Evolutionary conservation across 2,113 vertebrate species (phyloP).

Genomic region (Cyphomyrus discorhynchus): DNA sequence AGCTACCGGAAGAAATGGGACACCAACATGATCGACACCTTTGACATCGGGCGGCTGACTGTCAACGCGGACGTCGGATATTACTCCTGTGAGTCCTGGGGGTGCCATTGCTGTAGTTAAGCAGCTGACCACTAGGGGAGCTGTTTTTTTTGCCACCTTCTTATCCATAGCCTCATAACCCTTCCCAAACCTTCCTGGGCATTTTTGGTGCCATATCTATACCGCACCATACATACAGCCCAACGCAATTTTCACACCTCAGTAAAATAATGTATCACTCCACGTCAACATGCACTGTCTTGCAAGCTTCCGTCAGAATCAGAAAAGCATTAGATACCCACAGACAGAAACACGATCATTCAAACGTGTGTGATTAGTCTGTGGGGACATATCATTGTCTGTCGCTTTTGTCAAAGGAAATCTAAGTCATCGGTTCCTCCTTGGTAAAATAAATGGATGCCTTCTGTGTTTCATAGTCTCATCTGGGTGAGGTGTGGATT

Average conservation of each 20-base stretch:
- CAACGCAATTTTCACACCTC: not conserved
- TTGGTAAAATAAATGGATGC: not conserved
- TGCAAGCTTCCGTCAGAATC: not conserved
- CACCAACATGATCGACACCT: constrained; percentile 82
- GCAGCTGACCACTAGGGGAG: not conserved
- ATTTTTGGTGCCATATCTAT: not conserved
- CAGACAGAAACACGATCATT: not conserved
- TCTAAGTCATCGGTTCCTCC: not conserved
- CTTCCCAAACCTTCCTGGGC: not conserved
- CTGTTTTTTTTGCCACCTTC: not conserved
- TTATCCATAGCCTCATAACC: not conserved
- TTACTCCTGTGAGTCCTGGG: constrained; percentile 77
- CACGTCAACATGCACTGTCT: not conserved
- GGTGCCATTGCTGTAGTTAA: not conserved
- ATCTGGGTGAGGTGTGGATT: too few species aligned
- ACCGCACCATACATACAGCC: not conserved
- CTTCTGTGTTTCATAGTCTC: not conserved
- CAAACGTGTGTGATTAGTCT: not conserved
- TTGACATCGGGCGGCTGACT: constrained; percentile 76
- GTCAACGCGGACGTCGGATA: constrained; percentile 82
- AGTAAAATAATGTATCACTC: not conserved
- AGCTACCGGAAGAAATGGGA: constrained; percentile 83
- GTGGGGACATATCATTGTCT: not conserved
- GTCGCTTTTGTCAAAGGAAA: not conserved
- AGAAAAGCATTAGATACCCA: not conserved